A percentile compares a stretch with the other conserved stretches of the same genome.
phyloP scores from a whole-genome alignment of 1,140 invertebrate species.

The Euborellia annulipes region DNA sequence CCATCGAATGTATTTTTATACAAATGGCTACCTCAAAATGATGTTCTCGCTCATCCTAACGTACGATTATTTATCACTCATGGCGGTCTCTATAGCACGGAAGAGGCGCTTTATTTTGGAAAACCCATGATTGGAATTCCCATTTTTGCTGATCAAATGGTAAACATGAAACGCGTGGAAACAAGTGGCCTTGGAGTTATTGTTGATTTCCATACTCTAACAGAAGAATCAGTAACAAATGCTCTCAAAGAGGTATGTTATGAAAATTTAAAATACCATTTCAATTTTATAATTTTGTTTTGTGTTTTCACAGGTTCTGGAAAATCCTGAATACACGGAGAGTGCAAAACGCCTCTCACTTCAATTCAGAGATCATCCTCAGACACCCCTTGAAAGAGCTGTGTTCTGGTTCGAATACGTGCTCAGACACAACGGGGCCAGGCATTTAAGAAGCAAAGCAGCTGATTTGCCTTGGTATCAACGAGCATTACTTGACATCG shows the following conservation, averaged over 20 bases:
- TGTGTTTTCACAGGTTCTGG: neutral
- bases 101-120: slow-evolving; percentile 27
- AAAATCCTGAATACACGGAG: slow-evolving; percentile 10
- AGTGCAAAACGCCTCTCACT: slow-evolving; percentile 22
- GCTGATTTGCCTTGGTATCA: slow-evolving; percentile 13
- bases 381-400: slow-evolving; percentile 33
- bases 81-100: slow-evolving; percentile 29
- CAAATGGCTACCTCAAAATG: slow-evolving; percentile 54
- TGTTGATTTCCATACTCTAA: slow-evolving; percentile 24
- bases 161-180: slow-evolving; percentile 1
- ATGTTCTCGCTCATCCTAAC: slow-evolving; percentile 32
- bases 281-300: no score
- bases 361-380: slow-evolving; percentile 30
- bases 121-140: slow-evolving; percentile 29
- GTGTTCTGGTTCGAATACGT: slow-evolving; percentile 42
- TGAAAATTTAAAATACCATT: neutral
- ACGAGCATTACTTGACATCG: slow-evolving; percentile 14
- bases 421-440: slow-evolving; percentile 30
- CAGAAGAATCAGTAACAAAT: slow-evolving; percentile 10
- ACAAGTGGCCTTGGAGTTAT: slow-evolving; percentile 21
- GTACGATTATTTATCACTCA: slow-evolving; percentile 29
- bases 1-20: slow-evolving; percentile 40
- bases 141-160: slow-evolving; percentile 14
- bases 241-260: neutral
- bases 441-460: slow-evolving; percentile 12